Base-by-base conservation (phyloP, 2,797 vertebrate genomes). In the Argya squamiceps region DNA sequence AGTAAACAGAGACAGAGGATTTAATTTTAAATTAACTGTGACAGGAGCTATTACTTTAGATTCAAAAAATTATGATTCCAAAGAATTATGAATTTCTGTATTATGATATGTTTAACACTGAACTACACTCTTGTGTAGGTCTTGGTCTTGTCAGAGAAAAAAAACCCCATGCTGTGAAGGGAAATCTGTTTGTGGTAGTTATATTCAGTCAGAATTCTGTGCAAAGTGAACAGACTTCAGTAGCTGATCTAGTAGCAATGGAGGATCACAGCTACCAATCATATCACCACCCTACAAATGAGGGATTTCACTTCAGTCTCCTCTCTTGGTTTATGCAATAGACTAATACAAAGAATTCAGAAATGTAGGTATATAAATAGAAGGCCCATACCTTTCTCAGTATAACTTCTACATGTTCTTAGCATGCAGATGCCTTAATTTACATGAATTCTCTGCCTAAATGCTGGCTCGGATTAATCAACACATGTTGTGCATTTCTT, bases 31-130 rank as follows among this genome's bases (percentile, higher is more conserved):
- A 67, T 60, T 84, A 83, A 82, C 19, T 46, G 6, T 55, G 34
- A 58, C 13, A 82, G 15, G 6, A 86, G 16, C 10, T 69, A 89
- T 59, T 86, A 75, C 32, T 88, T 71, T 70, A 30, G 49, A 74
- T 47, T 93, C 0, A 1, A 97, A 96, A 85, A 94, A 70, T 16
- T 36, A 29, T 29, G 3, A 69, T 83, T 74, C 9, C 21, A 94
- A 97, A 93, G 70, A 79, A 77, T 18, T 79, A 86, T 69, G 81
- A 90, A 93, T 95, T 89, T 70, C 76, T 92, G 27, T 88, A 69
- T 93, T 77, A 53, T 8, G 37, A 89, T 41, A 70, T 81, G 55
- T 88, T 88, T 53, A 92, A 55, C 5, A 23, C 36, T 77, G 64
- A 82, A 70, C n/a, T 92, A 93, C 75, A 92, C 44, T 88, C 47